Conservation (phyloP, 2,797 vertebrate genomes). For the Erpetoichthys calabaricus region DNA sequence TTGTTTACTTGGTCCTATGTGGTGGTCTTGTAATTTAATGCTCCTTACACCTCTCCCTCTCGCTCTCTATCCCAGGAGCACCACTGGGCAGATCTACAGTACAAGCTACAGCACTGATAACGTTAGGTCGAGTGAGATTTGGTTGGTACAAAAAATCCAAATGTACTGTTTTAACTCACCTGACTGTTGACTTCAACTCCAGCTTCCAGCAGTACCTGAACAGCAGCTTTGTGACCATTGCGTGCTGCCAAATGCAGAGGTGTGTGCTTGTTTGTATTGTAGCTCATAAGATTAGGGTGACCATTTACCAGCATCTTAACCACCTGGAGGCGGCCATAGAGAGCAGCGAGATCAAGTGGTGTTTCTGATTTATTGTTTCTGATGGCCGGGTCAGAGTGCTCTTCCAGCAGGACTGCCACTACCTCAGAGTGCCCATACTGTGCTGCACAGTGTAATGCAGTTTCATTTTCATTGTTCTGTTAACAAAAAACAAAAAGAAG, state of each 20-base stretch:
- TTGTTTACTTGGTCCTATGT: too few species aligned
- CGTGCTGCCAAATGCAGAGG: constrained; percentile 85
- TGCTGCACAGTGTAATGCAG: constrained; percentile 82
- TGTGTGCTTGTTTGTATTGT: constrained; percentile 71
- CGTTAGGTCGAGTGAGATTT: too few species aligned
- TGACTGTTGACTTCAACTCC: constrained; percentile 90
- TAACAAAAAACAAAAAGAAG: constrained; percentile 24
- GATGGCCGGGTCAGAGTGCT: constrained; percentile 84
- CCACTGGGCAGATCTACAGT: too few species aligned
- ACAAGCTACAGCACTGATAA: too few species aligned
- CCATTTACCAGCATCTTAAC: constrained; percentile 82
- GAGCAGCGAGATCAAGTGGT: constrained; percentile 79
- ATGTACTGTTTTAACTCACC: too few species aligned
- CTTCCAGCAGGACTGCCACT: constrained; percentile 76
- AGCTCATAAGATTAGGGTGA: constrained; percentile 82
- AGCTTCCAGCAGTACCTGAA: constrained; percentile 74
- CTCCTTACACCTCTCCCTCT: too few species aligned
- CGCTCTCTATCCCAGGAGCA: too few species aligned
- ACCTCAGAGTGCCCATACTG: constrained; percentile 92
- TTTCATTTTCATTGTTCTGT: constrained; percentile 87
- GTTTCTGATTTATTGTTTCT: constrained; percentile 83
- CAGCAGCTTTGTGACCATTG: constrained; percentile 78
- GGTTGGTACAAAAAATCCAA: too few species aligned
- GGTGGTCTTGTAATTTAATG: too few species aligned
- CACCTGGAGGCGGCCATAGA: constrained; percentile 83